Base-by-base conservation (phyloP, 2,113 vertebrate genomes). In the Sciurus niger region DNA sequence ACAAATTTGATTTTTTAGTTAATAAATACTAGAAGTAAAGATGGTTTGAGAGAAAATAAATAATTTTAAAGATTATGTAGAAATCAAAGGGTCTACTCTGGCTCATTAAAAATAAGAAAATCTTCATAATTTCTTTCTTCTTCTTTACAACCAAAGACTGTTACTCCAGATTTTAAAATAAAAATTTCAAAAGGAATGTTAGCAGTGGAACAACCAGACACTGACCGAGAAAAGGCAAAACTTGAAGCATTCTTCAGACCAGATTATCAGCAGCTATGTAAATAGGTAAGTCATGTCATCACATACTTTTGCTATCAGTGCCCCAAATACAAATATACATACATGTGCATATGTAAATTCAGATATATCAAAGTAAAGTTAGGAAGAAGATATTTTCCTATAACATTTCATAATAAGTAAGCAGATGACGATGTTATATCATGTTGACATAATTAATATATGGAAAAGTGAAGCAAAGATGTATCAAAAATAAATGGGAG, bases 71-170 rank as follows among this genome's bases (percentile, higher is more conserved):
- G 30, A 60, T 46, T 84, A 68, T 32, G 0, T 60, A 82, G 48
- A 51, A 95, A 83, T 78, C 13, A 65, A 65, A 53, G 0, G 1
- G 3, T 37, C 40, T 90, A 55, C 25, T 95, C 25, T 63, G 5
- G 12, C 7, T 90, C 67, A 58, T 65, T 72, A 46, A 96, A 90
- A 89, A 65, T 84, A 89, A 85, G 6, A 76, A 89, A 67, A 67
- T 73, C 0, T 63, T 68, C 2, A 1, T n/a, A 55, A 63, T 70
- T n/a, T 2, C 73, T 73, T 93, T 74, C 20, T 48, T 70, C 1
- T 76, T 93, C 32, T 55, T 80, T 74, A 68, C 70, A 43, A 72
- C 9, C 63, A n/a, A 43, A 78, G 48, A 53, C 25, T 74, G 73
- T 90, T 63, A 67, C 22, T 28, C 83, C 20, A 24, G 55, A 58